These are phyloP conservation scores for Melanchra persicariae DNA, from an alignment of 2,888 invertebrate species.

Conservation along the genomic window DNA sequence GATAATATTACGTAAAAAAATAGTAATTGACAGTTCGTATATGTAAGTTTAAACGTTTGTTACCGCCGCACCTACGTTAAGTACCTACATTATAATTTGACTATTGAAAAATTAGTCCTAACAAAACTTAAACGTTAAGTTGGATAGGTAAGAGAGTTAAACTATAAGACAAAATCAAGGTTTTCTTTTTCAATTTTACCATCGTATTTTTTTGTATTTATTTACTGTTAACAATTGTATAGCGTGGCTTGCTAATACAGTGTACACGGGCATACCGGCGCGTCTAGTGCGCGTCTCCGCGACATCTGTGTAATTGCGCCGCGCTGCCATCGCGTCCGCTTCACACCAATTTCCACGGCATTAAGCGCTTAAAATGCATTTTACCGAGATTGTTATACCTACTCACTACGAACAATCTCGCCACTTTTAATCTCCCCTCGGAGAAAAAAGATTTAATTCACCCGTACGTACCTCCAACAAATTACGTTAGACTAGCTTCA, in stretches of 20 bases:
- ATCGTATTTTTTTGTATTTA: neutral
- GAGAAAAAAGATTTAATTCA: constrained; percentile 70
- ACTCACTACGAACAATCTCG: constrained; percentile 76
- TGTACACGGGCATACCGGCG: constrained; percentile 21
- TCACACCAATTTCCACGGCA: constrained; percentile 85
- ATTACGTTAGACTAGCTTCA: constrained; percentile 34
- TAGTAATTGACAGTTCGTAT: no score
- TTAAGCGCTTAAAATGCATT: constrained; percentile 87
- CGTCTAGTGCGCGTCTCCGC: constrained; percentile 70
- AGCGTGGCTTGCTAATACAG: constrained; percentile 1
- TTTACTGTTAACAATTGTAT: neutral
- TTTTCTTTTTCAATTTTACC: no score
- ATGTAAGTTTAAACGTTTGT: no score
- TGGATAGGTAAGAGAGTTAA: neutral
- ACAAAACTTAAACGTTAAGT: no score
- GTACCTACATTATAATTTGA: no score
- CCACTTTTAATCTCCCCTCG: constrained; percentile 75
- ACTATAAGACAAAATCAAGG: neutral
- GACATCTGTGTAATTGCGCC: constrained; percentile 86
- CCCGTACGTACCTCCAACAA: constrained; percentile 36
- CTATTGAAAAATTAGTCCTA: no score
- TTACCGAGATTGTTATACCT: constrained; percentile 84
- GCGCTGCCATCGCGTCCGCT: constrained; percentile 80
- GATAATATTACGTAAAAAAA: no score
- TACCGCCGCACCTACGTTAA: no score